Evolutionary conservation across 2,888 invertebrate genomes (phyloP).

Genomic region (Nemotelus pantherinus): DNA sequence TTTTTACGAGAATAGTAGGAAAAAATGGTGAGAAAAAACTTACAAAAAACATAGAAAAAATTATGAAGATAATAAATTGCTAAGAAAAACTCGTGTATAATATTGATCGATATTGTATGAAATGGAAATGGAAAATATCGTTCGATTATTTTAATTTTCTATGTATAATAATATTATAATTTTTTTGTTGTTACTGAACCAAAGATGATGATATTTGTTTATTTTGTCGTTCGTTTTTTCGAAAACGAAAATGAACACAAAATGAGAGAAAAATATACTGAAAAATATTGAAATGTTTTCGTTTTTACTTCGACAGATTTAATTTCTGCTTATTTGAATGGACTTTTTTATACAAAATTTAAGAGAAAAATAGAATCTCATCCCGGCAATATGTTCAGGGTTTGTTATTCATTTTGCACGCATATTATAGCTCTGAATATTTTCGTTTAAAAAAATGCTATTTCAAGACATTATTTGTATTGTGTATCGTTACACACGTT

Average conservation of each 20-base stretch:
- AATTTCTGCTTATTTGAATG: neutral
- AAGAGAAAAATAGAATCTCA: too few relatives aligned
- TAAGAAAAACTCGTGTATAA: conserved; percentile 35
- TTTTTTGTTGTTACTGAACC: conserved; percentile 36
- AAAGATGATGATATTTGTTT: conserved; percentile 17
- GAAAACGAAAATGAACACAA: conserved; percentile 23
- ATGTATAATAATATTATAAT: conserved; percentile 32
- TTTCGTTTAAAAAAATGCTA: too few relatives aligned
- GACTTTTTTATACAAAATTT: too few relatives aligned
- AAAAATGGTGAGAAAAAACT: conserved; percentile 8
- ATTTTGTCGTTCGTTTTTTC: conserved; percentile 28
- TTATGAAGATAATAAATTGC: conserved; percentile 13
- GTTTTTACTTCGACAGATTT: too few relatives aligned
- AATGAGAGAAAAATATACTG: conserved; percentile 25
- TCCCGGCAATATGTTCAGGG: too few relatives aligned
- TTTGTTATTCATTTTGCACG: too few relatives aligned
- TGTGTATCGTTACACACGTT: too few relatives aligned
- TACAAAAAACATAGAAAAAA: conserved; percentile 10
- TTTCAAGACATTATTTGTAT: too few relatives aligned
- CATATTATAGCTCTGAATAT: too few relatives aligned
- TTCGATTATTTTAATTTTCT: conserved; percentile 24
- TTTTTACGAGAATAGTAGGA: conserved; percentile 35
- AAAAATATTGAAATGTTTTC: conserved; percentile 21
- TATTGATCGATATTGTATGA: neutral
- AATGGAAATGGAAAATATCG: neutral